These are phyloP conservation scores for Pegea sp. DNA, from an alignment of 23 tunicate species.

Conservation along the genomic window DNA sequence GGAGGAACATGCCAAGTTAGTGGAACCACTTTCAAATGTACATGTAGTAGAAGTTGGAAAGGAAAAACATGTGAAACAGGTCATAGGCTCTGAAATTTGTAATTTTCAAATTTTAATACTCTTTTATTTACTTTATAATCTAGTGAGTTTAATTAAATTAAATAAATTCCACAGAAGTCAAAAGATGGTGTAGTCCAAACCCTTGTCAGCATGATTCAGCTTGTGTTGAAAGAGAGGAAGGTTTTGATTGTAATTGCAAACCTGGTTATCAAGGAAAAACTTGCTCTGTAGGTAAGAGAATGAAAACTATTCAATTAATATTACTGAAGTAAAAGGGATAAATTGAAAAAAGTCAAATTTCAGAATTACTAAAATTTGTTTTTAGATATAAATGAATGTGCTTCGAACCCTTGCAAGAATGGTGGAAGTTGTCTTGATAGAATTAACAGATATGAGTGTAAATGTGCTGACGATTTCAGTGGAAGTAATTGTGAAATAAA, in stretches of 20 bases:
- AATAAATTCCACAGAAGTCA: neutral
- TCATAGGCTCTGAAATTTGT: neutral
- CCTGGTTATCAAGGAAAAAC: conserved; percentile 64
- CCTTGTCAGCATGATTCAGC: conserved; percentile 55
- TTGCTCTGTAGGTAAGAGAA: conserved; percentile 60
- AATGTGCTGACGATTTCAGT: conserved; percentile 36
- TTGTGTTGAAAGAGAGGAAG: conserved; percentile 9
- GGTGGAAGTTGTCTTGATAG: conserved; percentile 34
- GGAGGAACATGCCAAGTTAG: conserved; percentile 22
- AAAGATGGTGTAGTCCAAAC: conserved; percentile 24
- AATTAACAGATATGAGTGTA: conserved; percentile 20
- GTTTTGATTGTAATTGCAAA: conserved; percentile 39
- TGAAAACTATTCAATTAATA: no score
- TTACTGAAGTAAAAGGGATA: no score
- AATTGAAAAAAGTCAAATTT: no score
- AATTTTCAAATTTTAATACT: no score
- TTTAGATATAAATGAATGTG: conserved; percentile 57
- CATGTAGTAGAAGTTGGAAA: conserved; percentile 27
- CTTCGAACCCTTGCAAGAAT: conserved; percentile 61
- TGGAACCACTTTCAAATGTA: conserved; percentile 9
- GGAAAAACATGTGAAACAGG: conserved; percentile 22
- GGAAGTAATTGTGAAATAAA: conserved; percentile 47
- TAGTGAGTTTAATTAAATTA: no score
- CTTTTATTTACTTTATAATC: no score
- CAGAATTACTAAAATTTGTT: no score